Conservation (phyloP, 2,888 invertebrate species). For the Sipha maydis region DNA sequence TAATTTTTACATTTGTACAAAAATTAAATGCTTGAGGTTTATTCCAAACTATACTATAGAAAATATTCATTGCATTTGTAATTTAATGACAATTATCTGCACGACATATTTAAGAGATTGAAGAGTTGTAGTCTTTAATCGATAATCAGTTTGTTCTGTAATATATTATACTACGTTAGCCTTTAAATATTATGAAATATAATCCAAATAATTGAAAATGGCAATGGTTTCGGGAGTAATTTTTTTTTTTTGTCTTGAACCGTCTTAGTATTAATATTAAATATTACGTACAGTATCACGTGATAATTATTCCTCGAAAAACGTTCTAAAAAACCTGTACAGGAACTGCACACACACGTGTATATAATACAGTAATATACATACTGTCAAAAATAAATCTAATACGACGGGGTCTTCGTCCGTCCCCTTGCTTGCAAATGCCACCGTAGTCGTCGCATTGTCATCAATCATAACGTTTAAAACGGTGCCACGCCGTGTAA, state of each 20-base stretch:
- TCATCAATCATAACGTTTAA: conserved; percentile 56
- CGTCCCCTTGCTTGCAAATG: not conserved
- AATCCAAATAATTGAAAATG: not conserved
- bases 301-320: not conserved
- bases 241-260: no score
- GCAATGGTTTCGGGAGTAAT: not conserved
- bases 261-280: no score
- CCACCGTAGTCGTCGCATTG: not conserved
- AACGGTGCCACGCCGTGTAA: conserved; percentile 8
- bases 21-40: no score
- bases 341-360: not conserved
- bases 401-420: not conserved
- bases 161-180: no score
- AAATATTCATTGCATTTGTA: no score
- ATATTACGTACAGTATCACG: not conserved
- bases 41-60: no score
- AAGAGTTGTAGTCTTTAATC: no score
- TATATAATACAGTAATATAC: not conserved
- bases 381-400: not conserved
- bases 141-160: no score
- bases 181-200: not conserved
- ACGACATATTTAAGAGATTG: no score
- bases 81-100: no score
- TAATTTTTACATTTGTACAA: no score
- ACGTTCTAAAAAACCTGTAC: not conserved